Evolutionary conservation across 2,113 vertebrate genomes (phyloP).

Genomic region (Lichenostomus cassidix): DNA sequence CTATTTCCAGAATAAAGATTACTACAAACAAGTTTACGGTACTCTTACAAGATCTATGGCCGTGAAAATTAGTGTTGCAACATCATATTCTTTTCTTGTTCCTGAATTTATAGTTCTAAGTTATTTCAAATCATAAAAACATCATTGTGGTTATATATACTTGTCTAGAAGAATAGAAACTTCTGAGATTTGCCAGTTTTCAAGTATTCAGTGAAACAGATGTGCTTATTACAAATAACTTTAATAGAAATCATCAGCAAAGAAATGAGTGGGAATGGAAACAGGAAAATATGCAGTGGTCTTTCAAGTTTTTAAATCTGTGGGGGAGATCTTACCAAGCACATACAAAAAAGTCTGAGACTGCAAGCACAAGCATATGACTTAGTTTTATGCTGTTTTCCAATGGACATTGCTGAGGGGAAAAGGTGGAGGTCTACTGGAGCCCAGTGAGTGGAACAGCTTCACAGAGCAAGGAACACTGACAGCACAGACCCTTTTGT

Average conservation of each 20-base stretch:
- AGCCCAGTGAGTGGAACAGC: neutral
- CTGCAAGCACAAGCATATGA: neutral
- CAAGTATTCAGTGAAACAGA: conserved; percentile 8
- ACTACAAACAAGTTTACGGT: neutral
- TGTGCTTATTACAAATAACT: neutral
- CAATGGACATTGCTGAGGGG: accelerated
- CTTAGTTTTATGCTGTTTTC: neutral
- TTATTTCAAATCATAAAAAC: conserved; percentile 10
- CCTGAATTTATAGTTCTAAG: conserved; percentile 14
- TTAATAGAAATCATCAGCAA: neutral
- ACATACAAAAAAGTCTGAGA: neutral
- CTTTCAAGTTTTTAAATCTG: neutral
- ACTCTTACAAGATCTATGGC: neutral
- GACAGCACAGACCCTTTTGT: neutral
- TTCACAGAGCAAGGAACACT: neutral
- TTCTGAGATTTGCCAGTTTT: neutral
- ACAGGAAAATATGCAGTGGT: neutral
- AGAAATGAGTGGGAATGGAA: neutral
- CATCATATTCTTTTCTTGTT: conserved; percentile 5
- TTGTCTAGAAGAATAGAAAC: conserved; percentile 8
- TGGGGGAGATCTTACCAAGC: neutral
- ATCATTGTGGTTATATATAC: neutral
- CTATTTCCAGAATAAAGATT: conserved; percentile 27
- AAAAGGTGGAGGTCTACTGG: neutral
- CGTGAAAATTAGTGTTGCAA: conserved; percentile 6